phyloP scores from a whole-genome alignment of 2,113 vertebrate genomes.

The Rhabdornis inornatus region DNA sequence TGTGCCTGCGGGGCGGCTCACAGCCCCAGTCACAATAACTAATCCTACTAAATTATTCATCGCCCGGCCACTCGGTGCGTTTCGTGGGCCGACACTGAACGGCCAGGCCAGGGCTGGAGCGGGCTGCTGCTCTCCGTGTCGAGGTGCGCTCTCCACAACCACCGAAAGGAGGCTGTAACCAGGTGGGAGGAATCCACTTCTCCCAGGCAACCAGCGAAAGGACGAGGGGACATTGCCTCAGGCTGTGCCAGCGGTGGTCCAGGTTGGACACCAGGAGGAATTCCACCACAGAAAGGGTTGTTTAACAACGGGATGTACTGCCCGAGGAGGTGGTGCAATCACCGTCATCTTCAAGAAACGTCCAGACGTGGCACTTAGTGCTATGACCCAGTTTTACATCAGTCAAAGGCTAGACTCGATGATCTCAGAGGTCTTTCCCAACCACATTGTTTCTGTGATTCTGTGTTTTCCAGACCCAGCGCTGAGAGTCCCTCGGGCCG shows the following conservation, averaged over 20 bases:
- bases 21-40: not conserved
- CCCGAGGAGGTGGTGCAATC: not conserved
- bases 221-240: not conserved
- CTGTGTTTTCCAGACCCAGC: no score
- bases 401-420: not conserved
- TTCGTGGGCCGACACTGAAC: accelerated
- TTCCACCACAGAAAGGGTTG: not conserved
- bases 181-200: not conserved
- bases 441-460: accelerated
- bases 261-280: not conserved
- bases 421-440: no score
- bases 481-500: no score
- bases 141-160: accelerated
- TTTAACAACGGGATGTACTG: not conserved
- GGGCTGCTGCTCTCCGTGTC: not conserved
- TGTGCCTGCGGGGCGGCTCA: not conserved
- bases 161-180: not conserved
- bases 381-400: not conserved
- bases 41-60: not conserved
- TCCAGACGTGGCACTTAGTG: not conserved
- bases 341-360: not conserved
- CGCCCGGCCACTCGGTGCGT: accelerated
- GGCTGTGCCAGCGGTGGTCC: not conserved
- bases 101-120: not conserved
- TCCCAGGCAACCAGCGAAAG: not conserved